Conservation (phyloP, 2,888 invertebrate genomes). For the Amblyteles armatorius region DNA sequence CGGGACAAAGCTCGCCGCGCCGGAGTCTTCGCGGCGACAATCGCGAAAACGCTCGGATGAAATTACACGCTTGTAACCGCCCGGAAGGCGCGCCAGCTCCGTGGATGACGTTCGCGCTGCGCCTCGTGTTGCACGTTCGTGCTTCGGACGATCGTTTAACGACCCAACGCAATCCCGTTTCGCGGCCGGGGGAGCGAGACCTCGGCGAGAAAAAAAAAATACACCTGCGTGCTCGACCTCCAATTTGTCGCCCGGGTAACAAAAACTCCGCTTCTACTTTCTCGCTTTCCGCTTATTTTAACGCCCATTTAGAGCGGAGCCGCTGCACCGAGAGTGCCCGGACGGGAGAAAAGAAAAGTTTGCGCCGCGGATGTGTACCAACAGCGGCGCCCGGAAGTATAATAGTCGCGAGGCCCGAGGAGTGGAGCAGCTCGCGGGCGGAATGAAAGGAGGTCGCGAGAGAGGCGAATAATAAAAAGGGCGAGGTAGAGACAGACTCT, state of each 20-base stretch:
- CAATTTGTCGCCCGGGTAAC: slow-evolving; percentile 6
- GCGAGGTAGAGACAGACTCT: slow-evolving; percentile 8
- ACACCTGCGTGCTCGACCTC: too few species aligned
- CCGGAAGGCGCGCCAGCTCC: not conserved
- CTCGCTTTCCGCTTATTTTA: slow-evolving; percentile 12
- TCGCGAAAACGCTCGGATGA: not conserved
- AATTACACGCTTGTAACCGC: not conserved
- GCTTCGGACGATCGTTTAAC: too few species aligned
- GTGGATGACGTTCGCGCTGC: too few species aligned
- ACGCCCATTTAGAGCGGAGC: slow-evolving; percentile 30
- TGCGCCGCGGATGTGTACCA: slow-evolving; percentile 15
- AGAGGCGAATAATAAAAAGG: slow-evolving; percentile 3
- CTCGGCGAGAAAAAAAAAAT: not conserved
- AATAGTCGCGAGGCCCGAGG: slow-evolving; percentile 27
- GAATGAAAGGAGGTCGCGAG: slow-evolving; percentile 22
- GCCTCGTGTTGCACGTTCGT: too few species aligned
- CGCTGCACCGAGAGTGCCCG: slow-evolving; percentile 32
- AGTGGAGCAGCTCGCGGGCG: slow-evolving; percentile 22
- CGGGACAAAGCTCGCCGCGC: not conserved
- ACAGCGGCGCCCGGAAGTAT: slow-evolving; percentile 37
- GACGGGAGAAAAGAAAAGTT: slow-evolving; percentile 29
- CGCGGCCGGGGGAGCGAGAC: too few species aligned
- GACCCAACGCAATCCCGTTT: too few species aligned
- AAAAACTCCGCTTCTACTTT: not conserved
- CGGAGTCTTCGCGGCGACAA: not conserved